Conservation (phyloP, 2,113 vertebrate species). For the Steatornis caripensis region DNA sequence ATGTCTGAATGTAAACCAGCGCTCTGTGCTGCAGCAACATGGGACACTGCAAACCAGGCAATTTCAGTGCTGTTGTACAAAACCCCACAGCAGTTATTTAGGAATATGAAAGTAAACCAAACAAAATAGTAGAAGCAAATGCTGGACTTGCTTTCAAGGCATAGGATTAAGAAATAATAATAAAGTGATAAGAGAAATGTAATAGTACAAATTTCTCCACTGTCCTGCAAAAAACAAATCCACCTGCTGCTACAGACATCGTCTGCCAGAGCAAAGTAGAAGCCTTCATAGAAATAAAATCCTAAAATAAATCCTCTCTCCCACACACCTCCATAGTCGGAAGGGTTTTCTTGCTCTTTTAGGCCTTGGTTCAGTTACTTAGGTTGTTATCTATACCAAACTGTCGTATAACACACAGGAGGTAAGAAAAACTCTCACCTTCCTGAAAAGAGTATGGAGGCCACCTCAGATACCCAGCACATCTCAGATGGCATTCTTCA, state of each 20-base stretch:
- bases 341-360: neutral
- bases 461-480: neutral
- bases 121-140: neutral
- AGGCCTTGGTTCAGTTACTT: neutral
- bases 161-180: neutral
- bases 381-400: neutral
- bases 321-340: accelerated
- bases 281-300: neutral
- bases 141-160: neutral
- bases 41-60: neutral
- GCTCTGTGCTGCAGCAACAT: neutral
- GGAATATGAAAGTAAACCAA: neutral
- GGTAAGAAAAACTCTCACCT: neutral
- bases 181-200: neutral
- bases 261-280: neutral
- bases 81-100: neutral
- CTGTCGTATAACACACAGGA: neutral
- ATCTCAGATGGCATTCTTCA: neutral
- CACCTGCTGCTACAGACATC: neutral
- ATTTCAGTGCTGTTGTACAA: neutral
- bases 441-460: neutral
- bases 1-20: neutral
- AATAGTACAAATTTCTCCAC: neutral
- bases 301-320: neutral
- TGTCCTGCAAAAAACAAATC: neutral